Conservation (phyloP, 2,888 invertebrate species). For the Trachelus stipa region DNA sequence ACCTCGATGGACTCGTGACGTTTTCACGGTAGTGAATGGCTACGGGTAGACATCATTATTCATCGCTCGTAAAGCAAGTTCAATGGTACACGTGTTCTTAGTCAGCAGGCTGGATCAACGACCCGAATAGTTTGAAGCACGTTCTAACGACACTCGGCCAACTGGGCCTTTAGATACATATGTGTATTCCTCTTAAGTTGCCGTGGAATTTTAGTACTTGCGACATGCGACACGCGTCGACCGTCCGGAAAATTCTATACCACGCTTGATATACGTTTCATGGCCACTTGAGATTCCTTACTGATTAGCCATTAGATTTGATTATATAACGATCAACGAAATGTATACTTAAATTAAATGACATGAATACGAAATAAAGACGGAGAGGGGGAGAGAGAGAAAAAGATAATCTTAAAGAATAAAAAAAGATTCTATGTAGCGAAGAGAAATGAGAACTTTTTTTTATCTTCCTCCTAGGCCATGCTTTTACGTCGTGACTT, state of each 20-base stretch:
- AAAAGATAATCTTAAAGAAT: background rate
- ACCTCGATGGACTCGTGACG: constrained; percentile 13
- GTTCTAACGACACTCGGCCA: background rate
- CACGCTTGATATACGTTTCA: background rate
- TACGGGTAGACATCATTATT: constrained; percentile 16
- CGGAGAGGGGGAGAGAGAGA: background rate
- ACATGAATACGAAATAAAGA: too few species aligned
- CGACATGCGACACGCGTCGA: background rate
- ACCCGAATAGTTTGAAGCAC: constrained; percentile 5
- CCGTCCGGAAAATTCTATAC: background rate
- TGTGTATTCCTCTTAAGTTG: background rate
- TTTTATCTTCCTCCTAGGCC: background rate
- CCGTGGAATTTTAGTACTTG: background rate
- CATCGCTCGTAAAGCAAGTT: constrained; percentile 18
- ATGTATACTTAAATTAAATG: too few species aligned
- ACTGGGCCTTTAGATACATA: background rate
- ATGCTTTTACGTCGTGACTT: background rate
- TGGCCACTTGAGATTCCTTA: background rate
- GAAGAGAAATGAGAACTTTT: background rate
- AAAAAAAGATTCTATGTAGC: background rate
- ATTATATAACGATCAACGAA: background rate
- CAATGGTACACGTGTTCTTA: constrained; percentile 23
- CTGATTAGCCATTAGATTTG: background rate
- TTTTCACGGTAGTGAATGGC: constrained; percentile 2
- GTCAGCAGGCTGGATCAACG: constrained; percentile 20